These are phyloP conservation scores for Holothuria leucospilota DNA, from an alignment of 53 echinoderm and acorn worm species.

Conservation along the genomic window DNA sequence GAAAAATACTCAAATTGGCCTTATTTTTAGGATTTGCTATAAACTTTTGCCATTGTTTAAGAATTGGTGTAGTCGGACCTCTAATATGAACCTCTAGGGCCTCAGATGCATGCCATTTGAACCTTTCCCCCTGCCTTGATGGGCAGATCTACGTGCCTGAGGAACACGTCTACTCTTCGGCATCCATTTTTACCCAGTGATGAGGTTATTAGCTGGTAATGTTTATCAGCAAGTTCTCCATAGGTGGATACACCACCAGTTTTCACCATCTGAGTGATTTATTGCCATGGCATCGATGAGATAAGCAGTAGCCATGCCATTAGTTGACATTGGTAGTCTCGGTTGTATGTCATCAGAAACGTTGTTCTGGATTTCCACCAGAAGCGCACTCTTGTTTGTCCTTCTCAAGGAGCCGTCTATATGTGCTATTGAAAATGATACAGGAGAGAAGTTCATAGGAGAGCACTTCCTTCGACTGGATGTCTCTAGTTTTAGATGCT, in stretches of 20 bases:
- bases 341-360: not conserved
- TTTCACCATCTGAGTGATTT: slow-evolving; percentile 4
- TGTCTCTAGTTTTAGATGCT: not conserved
- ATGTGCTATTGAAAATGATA: not conserved
- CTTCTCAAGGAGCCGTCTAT: not conserved
- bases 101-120: not conserved
- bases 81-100: not conserved
- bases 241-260: slow-evolving; percentile 18
- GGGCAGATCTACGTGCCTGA: not conserved
- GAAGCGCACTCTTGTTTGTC: not conserved
- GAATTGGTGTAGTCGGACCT: not conserved
- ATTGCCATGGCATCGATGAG: slow-evolving; percentile 10
- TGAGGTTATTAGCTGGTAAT: no score
- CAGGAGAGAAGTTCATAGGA: not conserved
- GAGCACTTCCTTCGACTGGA: not conserved
- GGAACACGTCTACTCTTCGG: slow-evolving; percentile 10
- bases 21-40: not conserved
- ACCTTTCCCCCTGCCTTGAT: not conserved
- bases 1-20: not conserved
- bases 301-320: slow-evolving; percentile 14
- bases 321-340: not conserved
- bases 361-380: not conserved
- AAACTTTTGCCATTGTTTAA: slow-evolving; percentile 12
- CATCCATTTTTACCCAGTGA: no score
- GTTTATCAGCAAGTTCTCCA: slow-evolving; percentile 18